Conservation (phyloP, 1,140 invertebrate genomes). For the Bombyx mori region DNA sequence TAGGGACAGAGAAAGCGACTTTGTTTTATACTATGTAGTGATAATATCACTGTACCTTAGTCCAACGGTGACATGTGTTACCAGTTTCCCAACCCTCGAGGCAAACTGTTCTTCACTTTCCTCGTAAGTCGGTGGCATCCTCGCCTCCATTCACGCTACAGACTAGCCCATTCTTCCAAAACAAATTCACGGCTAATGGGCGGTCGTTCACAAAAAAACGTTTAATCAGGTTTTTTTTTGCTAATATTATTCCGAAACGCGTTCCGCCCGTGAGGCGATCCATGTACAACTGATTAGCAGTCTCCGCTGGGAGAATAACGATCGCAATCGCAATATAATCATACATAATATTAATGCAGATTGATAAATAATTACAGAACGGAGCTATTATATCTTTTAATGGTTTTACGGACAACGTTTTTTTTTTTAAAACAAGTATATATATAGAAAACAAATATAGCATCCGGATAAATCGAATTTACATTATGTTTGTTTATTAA, state of each 20-base stretch:
- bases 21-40: background rate
- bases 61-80: constrained; percentile 1
- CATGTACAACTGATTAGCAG: constrained; percentile 12
- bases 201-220: constrained; percentile 1
- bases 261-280: constrained; percentile 6
- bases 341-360: background rate
- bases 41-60: constrained; percentile 1
- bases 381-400: no score
- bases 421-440: no score
- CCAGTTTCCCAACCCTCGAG: constrained; percentile 1
- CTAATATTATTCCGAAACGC: constrained; percentile 3
- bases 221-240: background rate
- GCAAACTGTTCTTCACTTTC: constrained; percentile 2
- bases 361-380: no score
- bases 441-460: no score
- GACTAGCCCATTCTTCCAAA: no score
- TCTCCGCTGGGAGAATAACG: background rate
- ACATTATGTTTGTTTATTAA: no score
- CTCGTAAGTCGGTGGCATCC: background rate
- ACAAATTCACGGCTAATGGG: background rate
- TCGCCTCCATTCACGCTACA: no score
- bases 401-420: no score
- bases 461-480: no score
- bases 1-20: no score
- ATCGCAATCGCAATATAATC: constrained; percentile 15